Conservation (phyloP, 2,797 vertebrate species). For the Nannoperca obscura region DNA sequence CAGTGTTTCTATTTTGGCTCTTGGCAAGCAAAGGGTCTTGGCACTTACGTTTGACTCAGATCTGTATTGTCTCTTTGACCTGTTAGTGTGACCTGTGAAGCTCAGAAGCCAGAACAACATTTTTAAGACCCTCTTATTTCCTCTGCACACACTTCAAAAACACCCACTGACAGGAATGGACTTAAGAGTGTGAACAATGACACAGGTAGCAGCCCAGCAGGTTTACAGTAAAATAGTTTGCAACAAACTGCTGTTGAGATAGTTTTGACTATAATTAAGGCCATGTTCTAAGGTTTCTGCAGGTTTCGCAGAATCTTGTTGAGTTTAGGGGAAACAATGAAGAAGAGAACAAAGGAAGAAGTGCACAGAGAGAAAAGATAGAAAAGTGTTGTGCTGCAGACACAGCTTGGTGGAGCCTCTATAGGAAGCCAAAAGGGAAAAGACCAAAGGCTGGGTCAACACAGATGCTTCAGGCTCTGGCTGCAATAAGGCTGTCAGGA, state of each 20-base stretch:
- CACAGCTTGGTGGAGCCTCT: slow-evolving; percentile 56
- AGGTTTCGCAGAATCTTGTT: background rate
- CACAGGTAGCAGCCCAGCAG: background rate
- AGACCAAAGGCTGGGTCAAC: slow-evolving; percentile 78
- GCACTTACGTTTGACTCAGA: slow-evolving; percentile 38
- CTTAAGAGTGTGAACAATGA: slow-evolving; percentile 30
- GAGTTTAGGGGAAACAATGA: background rate
- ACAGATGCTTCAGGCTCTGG: slow-evolving; percentile 65
- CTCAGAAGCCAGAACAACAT: slow-evolving; percentile 50
- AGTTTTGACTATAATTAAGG: background rate
- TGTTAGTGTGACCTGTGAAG: slow-evolving; percentile 43
- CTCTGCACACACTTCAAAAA: slow-evolving; percentile 47
- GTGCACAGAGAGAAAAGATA: slow-evolving; percentile 12
- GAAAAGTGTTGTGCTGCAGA: slow-evolving; percentile 49
- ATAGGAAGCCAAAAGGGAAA: slow-evolving; percentile 77
- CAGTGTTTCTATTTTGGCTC: slow-evolving; percentile 49
- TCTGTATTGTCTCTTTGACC: slow-evolving; percentile 36
- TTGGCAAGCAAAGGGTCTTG: slow-evolving; percentile 50
- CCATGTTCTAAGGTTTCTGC: background rate
- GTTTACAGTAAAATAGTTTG: slow-evolving; percentile 1
- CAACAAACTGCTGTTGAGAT: background rate
- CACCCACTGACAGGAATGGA: slow-evolving; percentile 8
- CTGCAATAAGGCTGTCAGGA: slow-evolving; percentile 44
- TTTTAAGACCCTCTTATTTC: slow-evolving; percentile 60
- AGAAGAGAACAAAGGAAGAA: slow-evolving; percentile 5